Evolutionary conservation across 2,888 invertebrate species (phyloP), one percentile per base, ranked within the genome.

Genomic region (Cybosia mesomella): DNA sequence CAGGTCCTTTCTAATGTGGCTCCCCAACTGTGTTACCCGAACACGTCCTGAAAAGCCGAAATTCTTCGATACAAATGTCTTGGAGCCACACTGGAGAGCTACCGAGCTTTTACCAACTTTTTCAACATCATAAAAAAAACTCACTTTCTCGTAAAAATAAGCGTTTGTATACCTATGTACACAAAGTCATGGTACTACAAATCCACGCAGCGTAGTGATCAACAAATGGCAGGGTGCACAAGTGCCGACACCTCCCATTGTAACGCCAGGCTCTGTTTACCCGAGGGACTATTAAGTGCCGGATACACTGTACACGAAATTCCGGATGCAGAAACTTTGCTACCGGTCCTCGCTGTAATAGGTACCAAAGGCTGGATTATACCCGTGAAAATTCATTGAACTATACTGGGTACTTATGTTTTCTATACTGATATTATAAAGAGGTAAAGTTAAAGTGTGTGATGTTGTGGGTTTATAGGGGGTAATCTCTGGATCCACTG

Each of bases 251-350:
- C 24, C 22, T 24, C 55, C 4, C 24, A 24, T 11, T 28, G 15
- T 24, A 32, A 39, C 64, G n/a, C 57, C 58, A 13, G 21, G 4
- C 15, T 24, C 28, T 61, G 61, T 43, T 43, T 61, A 49, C 18
- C 18, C 55, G 5, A 58, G 32, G 32, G 32, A 32, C 28, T n/a
- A 32, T 58, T 58, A 32, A 58, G 28, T 18, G 32, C 32, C 58
- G 58, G 58, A 32, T 58, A 58, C 28, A n/a, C 58, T 2, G 28
- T 32, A 32, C 4, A 58, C 28, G 13, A 58, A 58, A 28, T n/a
- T 4, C 32, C 58, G 58, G 58, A 58, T 58, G 13, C 18, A 57
- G 24, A 18, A 18, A 58, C 58, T 58, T 34, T n/a, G 58, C 34
- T 34, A n/a, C 32, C 18, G 58, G 28, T 34, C 32, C 58, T 18